These are phyloP conservation scores for Boloria selene DNA, from an alignment of 2,888 invertebrate species.

Conservation along the genomic window DNA sequence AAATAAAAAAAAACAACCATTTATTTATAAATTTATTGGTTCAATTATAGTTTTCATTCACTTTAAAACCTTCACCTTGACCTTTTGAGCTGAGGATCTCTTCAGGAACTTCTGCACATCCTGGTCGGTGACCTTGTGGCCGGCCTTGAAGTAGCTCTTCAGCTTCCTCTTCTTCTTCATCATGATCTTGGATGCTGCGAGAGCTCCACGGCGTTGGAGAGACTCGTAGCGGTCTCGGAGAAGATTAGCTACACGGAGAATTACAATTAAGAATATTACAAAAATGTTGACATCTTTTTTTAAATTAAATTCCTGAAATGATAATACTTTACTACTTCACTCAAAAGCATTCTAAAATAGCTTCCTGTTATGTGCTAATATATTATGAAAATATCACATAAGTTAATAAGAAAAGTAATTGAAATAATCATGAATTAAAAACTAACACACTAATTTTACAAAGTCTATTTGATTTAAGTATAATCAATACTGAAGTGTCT, in stretches of 20 bases:
- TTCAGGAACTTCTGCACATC: slow-evolving; percentile 67
- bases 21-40: too few relatives aligned
- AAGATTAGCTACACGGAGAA: slow-evolving; percentile 83
- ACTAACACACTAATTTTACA: too few relatives aligned
- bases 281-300: not conserved
- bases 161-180: slow-evolving; percentile 86
- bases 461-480: too few relatives aligned
- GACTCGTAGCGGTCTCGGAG: slow-evolving; percentile 92
- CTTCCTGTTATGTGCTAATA: too few relatives aligned
- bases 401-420: too few relatives aligned
- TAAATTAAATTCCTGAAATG: too few relatives aligned
- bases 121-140: slow-evolving; percentile 79
- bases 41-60: not conserved
- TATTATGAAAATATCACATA: too few relatives aligned
- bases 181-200: slow-evolving; percentile 87
- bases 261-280: not conserved
- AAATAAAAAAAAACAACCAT: too few relatives aligned
- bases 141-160: slow-evolving; percentile 86
- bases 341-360: too few relatives aligned
- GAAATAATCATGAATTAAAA: too few relatives aligned
- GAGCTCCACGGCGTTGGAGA: slow-evolving; percentile 94
- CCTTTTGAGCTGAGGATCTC: slow-evolving; percentile 34
- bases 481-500: too few relatives aligned
- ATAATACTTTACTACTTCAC: too few relatives aligned
- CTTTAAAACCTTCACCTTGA: slow-evolving; percentile 9